Evolutionary conservation across 2,888 invertebrate genomes (phyloP), one percentile per base, ranked within the genome.

Genomic region (Erebia ligea): DNA sequence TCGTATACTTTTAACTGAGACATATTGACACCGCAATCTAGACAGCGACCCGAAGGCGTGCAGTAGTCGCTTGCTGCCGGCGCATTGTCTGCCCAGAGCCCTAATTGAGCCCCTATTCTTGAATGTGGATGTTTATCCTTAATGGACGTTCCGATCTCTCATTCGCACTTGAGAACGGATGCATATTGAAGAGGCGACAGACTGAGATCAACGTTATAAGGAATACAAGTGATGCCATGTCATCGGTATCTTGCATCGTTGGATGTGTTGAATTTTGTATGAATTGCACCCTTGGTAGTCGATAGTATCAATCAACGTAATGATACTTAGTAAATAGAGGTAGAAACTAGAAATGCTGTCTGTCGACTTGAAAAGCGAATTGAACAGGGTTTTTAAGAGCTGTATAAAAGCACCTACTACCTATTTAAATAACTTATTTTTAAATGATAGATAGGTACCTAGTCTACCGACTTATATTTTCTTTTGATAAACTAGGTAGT

Each of bases 21-120:
- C 3, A 3, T 4, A 3, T 4, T 25, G 25, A 3, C 25, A 25
- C 6, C 34, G 34, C 34, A 34, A 0, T 34, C 34, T 34, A 6
- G 34, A 34, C 34, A 34, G 34, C 34, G 34, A 1, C 34, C 34
- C 34, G 34, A 34, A 6, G 34, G 13, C 45, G 45, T 13, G 11
- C 50, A 15, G 6, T 6, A 3, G 50, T 50, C n/a, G 19, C 54
- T 19, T n/a, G 9, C n/a, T 52, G 52, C 10, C 17, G 19, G 2
- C 19, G 17, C 9, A 8, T 2, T 54, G 19, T 52, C 9, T 54
- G 17, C 19, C 54, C 19, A 54, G 2, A 19, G 17, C 83, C 83
- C 80, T 79, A 81, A 82, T 83, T 79, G 77, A 81, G 78, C 83
- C 84, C 83, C 83, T 82, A 84, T 84, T 80, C 79, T 79, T 77